These are phyloP conservation scores for Cossypha heuglini DNA, from an alignment of 2,797 vertebrate species.

Conservation along the genomic window DNA sequence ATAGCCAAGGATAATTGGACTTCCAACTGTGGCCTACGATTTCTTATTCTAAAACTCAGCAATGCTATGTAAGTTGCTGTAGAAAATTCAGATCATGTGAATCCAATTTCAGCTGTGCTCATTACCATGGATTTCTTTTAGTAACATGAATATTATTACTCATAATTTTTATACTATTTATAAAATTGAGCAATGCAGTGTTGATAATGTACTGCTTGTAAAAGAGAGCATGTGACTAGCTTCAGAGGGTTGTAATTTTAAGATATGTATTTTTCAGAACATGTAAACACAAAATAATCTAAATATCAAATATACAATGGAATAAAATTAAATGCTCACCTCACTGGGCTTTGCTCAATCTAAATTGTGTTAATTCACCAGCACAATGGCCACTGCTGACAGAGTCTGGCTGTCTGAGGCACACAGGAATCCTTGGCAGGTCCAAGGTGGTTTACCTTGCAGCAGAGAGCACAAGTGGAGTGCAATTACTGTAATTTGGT, in stretches of 20 bases:
- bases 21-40: background rate
- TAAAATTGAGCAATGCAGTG: background rate
- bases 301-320: background rate
- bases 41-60: background rate
- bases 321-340: background rate
- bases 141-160: conserved; percentile 19
- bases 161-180: conserved; percentile 28
- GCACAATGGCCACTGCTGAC: background rate
- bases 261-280: background rate
- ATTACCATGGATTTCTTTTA: conserved; percentile 40
- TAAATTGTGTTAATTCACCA: background rate
- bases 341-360: background rate
- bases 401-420: background rate
- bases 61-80: background rate
- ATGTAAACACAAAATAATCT: background rate
- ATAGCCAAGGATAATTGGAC: background rate
- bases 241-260: background rate
- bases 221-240: background rate
- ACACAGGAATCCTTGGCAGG: background rate
- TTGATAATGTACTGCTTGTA: background rate
- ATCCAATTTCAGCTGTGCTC: conserved; percentile 36
- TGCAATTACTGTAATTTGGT: background rate
- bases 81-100: conserved; percentile 16
- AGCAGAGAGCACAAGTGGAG: background rate
- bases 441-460: background rate